Evolutionary conservation across 2,888 invertebrate species (phyloP).

Genomic region (Mythimna pallens): DNA sequence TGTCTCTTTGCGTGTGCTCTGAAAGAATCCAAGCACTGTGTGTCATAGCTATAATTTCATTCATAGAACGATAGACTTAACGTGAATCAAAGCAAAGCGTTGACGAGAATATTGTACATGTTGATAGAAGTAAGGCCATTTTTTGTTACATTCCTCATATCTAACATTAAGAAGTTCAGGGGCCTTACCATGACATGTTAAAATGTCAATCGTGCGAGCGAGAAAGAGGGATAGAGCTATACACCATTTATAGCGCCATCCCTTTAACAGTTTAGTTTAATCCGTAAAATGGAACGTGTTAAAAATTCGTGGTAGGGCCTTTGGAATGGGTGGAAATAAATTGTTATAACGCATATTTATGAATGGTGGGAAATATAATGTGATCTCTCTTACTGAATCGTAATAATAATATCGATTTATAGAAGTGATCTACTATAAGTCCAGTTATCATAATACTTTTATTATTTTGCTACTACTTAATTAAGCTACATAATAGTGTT

Average conservation of each 20-base stretch:
- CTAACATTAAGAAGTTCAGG: constrained; percentile 1
- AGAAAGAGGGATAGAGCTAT: no score
- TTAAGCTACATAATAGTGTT: constrained; percentile 71
- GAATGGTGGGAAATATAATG: constrained; percentile 13
- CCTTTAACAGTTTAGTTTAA: no score
- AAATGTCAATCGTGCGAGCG: no score
- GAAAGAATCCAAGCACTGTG: background rate
- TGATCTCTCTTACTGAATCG: constrained; percentile 18
- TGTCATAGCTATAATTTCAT: constrained; percentile 25
- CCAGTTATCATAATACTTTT: constrained; percentile 23
- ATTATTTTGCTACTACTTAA: constrained; percentile 38
- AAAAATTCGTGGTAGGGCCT: no score
- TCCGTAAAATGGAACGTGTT: no score
- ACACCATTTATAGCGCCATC: no score
- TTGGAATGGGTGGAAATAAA: background rate
- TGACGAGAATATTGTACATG: constrained; percentile 14
- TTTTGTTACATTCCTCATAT: constrained; percentile 46
- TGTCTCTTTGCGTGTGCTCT: background rate
- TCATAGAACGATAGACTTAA: constrained; percentile 7
- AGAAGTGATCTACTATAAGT: background rate
- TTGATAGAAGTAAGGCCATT: constrained; percentile 34
- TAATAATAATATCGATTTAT: background rate
- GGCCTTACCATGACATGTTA: no score
- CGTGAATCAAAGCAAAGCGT: constrained; percentile 8
- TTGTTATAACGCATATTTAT: constrained; percentile 16